Evolutionary conservation across 92 coral and sea anemone genomes (phyloP).

Genomic region (Epizoanthus rinbou): DNA sequence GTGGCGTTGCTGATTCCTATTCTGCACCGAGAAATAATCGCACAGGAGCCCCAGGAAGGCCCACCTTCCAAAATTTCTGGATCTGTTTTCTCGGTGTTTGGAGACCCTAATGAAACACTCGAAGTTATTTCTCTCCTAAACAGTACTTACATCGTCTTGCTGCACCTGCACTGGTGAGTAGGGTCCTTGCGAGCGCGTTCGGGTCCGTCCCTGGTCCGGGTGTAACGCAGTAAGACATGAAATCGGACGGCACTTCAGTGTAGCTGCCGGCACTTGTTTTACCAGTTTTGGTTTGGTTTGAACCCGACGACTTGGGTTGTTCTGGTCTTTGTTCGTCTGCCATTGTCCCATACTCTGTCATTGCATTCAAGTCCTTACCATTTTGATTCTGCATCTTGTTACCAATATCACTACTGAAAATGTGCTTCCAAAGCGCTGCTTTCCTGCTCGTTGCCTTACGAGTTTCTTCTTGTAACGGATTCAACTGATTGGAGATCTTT

Average conservation of each 20-base stretch:
- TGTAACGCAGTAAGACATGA: conserved; percentile 2
- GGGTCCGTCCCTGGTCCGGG: conserved; percentile 46
- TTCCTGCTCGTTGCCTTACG: not conserved
- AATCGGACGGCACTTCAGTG: conserved; percentile 27
- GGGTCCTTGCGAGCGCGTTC: conserved; percentile 27
- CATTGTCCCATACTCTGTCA: conserved; percentile 5
- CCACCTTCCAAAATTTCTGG: too few species aligned
- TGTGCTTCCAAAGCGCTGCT: not conserved
- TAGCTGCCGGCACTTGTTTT: conserved; percentile 29
- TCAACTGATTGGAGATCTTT: too few species aligned
- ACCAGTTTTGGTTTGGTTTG: not conserved
- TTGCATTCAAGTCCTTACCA: not conserved
- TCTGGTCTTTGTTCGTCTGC: not conserved
- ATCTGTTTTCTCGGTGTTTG: too few species aligned
- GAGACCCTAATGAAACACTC: too few species aligned
- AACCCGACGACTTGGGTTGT: not conserved
- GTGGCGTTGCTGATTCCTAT: too few species aligned
- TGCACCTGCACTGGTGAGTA: not conserved
- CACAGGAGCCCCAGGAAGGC: too few species aligned
- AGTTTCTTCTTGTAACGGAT: not conserved
- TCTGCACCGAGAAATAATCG: too few species aligned
- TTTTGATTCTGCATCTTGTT: not conserved
- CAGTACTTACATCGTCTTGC: not conserved
- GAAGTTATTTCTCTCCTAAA: too few species aligned
- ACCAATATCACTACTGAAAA: not conserved